Percentiles rank a stretch among this genome's conserved stretches.
These are phyloP conservation scores for Subanguina moxae DNA, from an alignment of 1,140 invertebrate genomes.

Conservation along the genomic window DNA sequence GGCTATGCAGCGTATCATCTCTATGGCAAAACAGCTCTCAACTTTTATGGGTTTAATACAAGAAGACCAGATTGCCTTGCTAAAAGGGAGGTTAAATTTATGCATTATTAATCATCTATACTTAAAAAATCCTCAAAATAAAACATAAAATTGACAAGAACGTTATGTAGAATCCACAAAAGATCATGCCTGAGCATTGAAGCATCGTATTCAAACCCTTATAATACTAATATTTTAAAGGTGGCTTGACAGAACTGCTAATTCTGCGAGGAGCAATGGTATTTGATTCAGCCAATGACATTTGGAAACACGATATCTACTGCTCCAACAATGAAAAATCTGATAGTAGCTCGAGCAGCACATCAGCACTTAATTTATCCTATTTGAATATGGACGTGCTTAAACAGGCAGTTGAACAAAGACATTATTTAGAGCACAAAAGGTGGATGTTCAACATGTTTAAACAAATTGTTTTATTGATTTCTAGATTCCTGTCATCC, in stretches of 20 bases:
- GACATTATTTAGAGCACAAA: conserved; percentile 14
- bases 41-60: conserved; percentile 3
- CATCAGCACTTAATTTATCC: neutral
- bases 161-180: too few relatives aligned
- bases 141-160: too few relatives aligned
- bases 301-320: conserved; percentile 10
- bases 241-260: conserved; percentile 8
- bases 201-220: too few relatives aligned
- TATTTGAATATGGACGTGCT: conserved; percentile 11
- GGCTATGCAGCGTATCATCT: conserved; percentile 12
- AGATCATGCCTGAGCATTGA: too few relatives aligned
- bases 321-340: conserved; percentile 6
- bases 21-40: conserved; percentile 8
- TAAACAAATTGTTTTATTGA: too few relatives aligned
- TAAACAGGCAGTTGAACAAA: conserved; percentile 10
- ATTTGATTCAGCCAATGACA: conserved; percentile 8
- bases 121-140: too few relatives aligned
- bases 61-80: conserved; percentile 9
- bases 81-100: conserved; percentile 15
- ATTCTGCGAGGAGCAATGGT: conserved; percentile 19
- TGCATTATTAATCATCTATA: too few relatives aligned
- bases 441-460: neutral
- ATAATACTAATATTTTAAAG: neutral
- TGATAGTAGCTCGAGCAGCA: too few relatives aligned
- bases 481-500: conserved; percentile 1